phyloP scores from a whole-genome alignment of 1,140 invertebrate genomes.

The Trachelipus rathkii region DNA sequence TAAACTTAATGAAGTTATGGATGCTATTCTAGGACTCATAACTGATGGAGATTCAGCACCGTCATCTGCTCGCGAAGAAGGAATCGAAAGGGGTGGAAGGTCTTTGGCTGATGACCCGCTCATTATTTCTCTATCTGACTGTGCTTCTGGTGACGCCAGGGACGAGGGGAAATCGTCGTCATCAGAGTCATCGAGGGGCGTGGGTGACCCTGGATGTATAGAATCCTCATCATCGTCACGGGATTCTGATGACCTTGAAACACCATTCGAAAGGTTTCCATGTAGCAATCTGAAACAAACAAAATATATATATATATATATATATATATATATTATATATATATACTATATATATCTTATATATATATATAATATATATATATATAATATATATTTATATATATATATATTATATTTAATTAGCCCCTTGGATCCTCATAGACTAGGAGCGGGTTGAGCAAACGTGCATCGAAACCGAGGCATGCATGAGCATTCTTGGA shows the following conservation, averaged over 20 bases:
- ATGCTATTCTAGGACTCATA: background rate
- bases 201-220: constrained; percentile 41
- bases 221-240: constrained; percentile 40
- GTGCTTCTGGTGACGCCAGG: background rate
- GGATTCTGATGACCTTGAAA: background rate
- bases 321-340: constrained; percentile 15
- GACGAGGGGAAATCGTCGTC: constrained; percentile 36
- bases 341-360: constrained; percentile 8
- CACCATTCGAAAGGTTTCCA: background rate
- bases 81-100: background rate
- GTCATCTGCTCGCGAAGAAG: background rate
- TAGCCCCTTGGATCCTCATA: too few relatives aligned
- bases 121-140: background rate
- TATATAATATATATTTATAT: background rate
- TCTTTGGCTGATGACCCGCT: background rate
- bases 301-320: background rate
- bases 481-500: too few relatives aligned
- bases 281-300: background rate
- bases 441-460: too few relatives aligned
- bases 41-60: background rate
- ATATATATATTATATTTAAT: constrained; percentile 7
- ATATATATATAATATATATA: background rate
- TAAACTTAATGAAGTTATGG: constrained; percentile 3
- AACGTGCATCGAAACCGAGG: too few relatives aligned
- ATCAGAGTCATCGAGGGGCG: constrained; percentile 42